phyloP scores from a whole-genome alignment of 2,888 invertebrate species.

The Hoplodrina ambigua region DNA sequence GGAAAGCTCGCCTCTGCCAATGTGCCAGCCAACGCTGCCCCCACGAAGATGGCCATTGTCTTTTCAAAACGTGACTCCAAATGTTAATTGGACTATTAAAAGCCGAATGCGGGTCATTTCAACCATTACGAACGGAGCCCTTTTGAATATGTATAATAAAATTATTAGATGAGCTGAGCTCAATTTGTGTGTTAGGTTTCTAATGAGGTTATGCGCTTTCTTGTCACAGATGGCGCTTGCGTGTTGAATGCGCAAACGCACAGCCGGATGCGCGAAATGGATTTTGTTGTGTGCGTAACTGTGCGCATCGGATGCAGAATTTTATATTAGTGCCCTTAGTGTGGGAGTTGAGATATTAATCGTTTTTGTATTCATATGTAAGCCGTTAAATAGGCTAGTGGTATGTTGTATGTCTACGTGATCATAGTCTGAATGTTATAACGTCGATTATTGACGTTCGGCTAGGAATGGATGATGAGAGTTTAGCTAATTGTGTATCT shows the following conservation, averaged over 20 bases:
- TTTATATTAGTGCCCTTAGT: slow-evolving; percentile 79
- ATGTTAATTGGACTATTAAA: slow-evolving; percentile 90
- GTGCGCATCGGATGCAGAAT: slow-evolving; percentile 82
- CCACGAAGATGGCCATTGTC: slow-evolving; percentile 90
- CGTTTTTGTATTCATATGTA: slow-evolving; percentile 66
- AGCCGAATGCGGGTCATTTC: slow-evolving; percentile 90
- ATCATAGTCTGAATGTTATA: slow-evolving; percentile 52
- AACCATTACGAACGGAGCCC: slow-evolving; percentile 87
- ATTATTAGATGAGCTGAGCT: slow-evolving; percentile 88
- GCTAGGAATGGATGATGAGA: slow-evolving; percentile 59
- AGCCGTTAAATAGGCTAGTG: slow-evolving; percentile 64
- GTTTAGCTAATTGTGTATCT: slow-evolving; percentile 50
- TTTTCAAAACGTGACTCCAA: slow-evolving; percentile 89
- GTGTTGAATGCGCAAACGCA: slow-evolving; percentile 86
- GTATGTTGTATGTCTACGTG: slow-evolving; percentile 65
- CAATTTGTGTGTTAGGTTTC: slow-evolving; percentile 89
- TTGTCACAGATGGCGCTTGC: slow-evolving; percentile 87
- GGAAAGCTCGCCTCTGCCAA: slow-evolving; percentile 87
- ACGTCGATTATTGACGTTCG: slow-evolving; percentile 50
- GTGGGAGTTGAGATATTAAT: slow-evolving; percentile 73
- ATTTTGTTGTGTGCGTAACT: slow-evolving; percentile 84
- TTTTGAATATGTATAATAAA: slow-evolving; percentile 91
- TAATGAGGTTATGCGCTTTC: slow-evolving; percentile 91
- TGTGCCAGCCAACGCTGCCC: slow-evolving; percentile 88
- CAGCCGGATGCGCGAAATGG: slow-evolving; percentile 89